phyloP scores from a whole-genome alignment of 2,888 invertebrate genomes.

The Phanerotoma sp. region DNA sequence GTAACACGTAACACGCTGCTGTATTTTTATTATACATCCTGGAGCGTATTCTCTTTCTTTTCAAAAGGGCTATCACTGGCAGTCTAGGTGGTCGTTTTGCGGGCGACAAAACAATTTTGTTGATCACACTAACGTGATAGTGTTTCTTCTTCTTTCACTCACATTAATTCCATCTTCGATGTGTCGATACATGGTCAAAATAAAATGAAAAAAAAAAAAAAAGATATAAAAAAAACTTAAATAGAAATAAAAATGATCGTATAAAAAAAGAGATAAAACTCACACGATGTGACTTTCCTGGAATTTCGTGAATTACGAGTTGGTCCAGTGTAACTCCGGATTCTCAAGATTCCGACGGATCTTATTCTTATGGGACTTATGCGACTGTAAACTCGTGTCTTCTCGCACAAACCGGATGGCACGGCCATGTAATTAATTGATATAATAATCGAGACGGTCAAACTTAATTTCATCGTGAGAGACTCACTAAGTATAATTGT shows the following conservation, averaged over 20 bases:
- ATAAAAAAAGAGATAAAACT: constrained; percentile 5
- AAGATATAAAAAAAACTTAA: too few relatives aligned
- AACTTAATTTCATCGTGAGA: constrained; percentile 44
- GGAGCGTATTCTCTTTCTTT: constrained; percentile 2
- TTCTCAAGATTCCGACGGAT: constrained; percentile 40
- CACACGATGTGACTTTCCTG: neutral
- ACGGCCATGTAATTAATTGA: constrained; percentile 47
- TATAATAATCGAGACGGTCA: constrained; percentile 47
- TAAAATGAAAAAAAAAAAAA: too few relatives aligned
- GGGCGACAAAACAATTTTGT: constrained; percentile 13
- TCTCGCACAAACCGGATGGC: constrained; percentile 45
- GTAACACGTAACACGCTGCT: constrained; percentile 24
- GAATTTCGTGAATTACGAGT: constrained; percentile 8
- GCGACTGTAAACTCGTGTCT: constrained; percentile 24
- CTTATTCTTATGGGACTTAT: constrained; percentile 10
- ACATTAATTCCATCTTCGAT: constrained; percentile 10
- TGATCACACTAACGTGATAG: neutral
- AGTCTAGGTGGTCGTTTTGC: constrained; percentile 12
- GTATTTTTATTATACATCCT: constrained; percentile 14
- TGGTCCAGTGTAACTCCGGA: constrained; percentile 12
- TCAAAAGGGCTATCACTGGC: neutral
- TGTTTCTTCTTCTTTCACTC: neutral
- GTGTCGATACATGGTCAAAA: constrained; percentile 1
- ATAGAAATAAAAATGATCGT: too few relatives aligned
- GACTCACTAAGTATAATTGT: constrained; percentile 10